Base-by-base conservation (phyloP, 1,140 invertebrate species). In the Venturia canescens region DNA sequence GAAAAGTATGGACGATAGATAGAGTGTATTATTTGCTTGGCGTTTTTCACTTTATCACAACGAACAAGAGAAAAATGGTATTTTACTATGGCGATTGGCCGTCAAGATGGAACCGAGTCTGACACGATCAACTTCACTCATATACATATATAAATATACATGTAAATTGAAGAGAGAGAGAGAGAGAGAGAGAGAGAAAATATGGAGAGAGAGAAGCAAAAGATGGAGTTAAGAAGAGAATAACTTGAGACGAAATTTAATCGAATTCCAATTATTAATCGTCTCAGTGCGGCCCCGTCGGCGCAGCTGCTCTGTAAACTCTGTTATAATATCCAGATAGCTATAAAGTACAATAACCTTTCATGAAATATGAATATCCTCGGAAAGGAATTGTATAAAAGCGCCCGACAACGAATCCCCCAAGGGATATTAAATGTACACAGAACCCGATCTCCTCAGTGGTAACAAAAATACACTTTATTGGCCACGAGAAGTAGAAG, bases 251-350 rank as follows among this genome's bases (percentile, higher is more conserved):
- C 75, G 78, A 82, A 82, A 79, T 70, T 82, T 82, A 76, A 79
- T 80, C 78, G 78, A 80, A 79, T 79, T 79, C 60, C 78, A 67
- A 69, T 80, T 82, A 82, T 80, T 82, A 82, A 82, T 82, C 78
- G 81, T 80, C 63, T 69, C 75, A 63, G 60, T 63, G 69, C 48
- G 53, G 31, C 67, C 38, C 9, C 34, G 18, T n/a, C 53, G 38
- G 34, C 50, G 29, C 50, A 38, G 69, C 26, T 57, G 48, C 27
- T 76, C 27, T 77, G 53, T 60, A 77, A 77, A 77, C 57, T 77
- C 34, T 9, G 57, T 77, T 77, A 66, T 63, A 77, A 77, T 77
- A 66, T 21, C 53, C 31, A n/a, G 57, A 77, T 76, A 76, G 48
- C 15, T 53, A 29, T 26, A 13, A 26, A 66, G 11, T 23, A 57